Conservation (phyloP, 2,113 vertebrate species). For the Tauraco erythrolophus region DNA sequence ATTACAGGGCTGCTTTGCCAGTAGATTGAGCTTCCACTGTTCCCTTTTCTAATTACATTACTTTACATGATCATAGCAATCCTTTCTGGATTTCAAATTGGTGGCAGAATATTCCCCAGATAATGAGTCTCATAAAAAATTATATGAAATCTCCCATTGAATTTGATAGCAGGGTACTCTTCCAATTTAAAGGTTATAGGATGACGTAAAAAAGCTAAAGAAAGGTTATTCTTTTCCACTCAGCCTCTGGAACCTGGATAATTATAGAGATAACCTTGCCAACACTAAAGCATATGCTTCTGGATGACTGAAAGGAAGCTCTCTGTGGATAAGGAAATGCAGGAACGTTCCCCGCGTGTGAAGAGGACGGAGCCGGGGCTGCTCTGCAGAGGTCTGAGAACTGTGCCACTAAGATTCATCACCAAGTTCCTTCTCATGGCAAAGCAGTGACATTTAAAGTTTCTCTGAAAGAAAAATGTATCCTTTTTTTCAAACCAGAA, state of each 20-base stretch:
- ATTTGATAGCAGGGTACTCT: not conserved
- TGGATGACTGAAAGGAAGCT: not conserved
- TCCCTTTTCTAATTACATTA: not conserved
- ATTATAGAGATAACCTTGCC: not conserved
- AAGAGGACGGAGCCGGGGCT: not conserved
- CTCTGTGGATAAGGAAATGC: not conserved
- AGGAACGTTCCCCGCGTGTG: not conserved
- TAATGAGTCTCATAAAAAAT: not conserved
- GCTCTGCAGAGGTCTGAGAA: not conserved
- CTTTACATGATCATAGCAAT: not conserved
- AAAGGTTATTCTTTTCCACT: not conserved
- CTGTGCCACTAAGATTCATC: not conserved
- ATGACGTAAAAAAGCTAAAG: not conserved
- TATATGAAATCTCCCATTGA: not conserved
- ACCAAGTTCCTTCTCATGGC: not conserved
- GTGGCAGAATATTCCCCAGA: not conserved
- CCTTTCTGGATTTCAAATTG: not conserved
- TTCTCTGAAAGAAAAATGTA: not conserved
- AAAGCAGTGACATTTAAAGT: not conserved
- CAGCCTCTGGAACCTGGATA: not conserved
- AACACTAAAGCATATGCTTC: not conserved
- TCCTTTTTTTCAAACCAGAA: not conserved
- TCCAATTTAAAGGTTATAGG: not conserved
- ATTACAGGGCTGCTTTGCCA: not conserved
- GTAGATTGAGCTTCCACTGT: not conserved